phyloP scores from a whole-genome alignment of 2,888 invertebrate species.

The Xylocampa areola region DNA sequence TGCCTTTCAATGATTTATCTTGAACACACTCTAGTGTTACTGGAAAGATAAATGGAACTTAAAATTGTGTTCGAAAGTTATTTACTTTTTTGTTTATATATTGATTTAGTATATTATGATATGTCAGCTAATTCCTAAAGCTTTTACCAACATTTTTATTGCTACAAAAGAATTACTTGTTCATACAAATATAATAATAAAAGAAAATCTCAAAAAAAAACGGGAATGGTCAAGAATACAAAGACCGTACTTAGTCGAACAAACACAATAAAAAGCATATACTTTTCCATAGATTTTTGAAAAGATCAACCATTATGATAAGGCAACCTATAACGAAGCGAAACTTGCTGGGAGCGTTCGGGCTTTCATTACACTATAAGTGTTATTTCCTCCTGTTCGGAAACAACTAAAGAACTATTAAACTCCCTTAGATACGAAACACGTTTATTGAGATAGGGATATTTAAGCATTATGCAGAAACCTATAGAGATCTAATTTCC shows the following conservation, averaged over 20 bases:
- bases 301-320: constrained; percentile 47
- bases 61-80: no score
- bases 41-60: no score
- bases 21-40: no score
- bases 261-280: constrained; percentile 30
- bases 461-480: constrained; percentile 39
- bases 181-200: background rate
- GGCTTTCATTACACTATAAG: constrained; percentile 43
- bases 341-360: constrained; percentile 37
- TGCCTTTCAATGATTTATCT: no score
- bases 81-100: no score
- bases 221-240: background rate
- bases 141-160: no score
- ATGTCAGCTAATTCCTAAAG: background rate
- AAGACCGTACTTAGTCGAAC: background rate
- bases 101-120: no score
- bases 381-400: constrained; percentile 45
- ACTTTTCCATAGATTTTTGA: constrained; percentile 45
- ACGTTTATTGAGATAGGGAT: constrained; percentile 44
- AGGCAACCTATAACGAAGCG: constrained; percentile 35
- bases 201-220: background rate
- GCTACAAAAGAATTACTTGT: no score
- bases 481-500: constrained; percentile 1
- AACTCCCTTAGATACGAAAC: constrained; percentile 47
- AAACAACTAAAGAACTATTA: constrained; percentile 51